Conservation (phyloP, 2,113 vertebrate species). For the Festucalex cinctus region DNA sequence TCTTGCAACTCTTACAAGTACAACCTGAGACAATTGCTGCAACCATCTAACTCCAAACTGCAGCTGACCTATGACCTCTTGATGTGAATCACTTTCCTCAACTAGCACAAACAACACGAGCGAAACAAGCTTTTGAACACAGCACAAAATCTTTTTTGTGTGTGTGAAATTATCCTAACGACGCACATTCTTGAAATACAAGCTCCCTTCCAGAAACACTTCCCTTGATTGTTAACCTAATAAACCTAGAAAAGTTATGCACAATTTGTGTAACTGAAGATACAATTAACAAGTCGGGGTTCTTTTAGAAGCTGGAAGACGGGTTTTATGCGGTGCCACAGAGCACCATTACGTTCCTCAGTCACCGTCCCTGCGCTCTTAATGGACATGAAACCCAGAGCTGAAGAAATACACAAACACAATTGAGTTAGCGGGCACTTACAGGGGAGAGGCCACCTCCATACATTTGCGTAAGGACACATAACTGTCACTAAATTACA, state of each 20-base stretch:
- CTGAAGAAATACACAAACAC: conserved; percentile 59
- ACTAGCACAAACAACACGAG: neutral
- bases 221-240: conserved; percentile 1
- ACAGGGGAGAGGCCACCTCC: conserved; percentile 50
- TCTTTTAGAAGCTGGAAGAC: conserved; percentile 15
- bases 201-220: conserved; percentile 17
- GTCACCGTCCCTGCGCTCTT: conserved; percentile 59
- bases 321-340: conserved; percentile 22
- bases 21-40: neutral
- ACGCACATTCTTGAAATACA: conserved; percentile 9
- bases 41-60: neutral
- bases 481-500: conserved; percentile 73
- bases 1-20: neutral
- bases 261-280: conserved; percentile 52
- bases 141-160: neutral
- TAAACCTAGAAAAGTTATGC: conserved; percentile 9
- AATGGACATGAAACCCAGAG: conserved; percentile 73
- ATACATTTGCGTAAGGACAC: conserved; percentile 75
- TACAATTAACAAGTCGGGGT: conserved; percentile 47
- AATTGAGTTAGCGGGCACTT: conserved; percentile 78
- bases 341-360: conserved; percentile 54
- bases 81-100: neutral
- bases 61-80: neutral
- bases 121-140: neutral
- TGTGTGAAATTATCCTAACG: neutral